Percentiles rank a stretch among this genome's conserved stretches.
phyloP scores from a whole-genome alignment of 2,888 invertebrate genomes.

The Tiliacea aurago region DNA sequence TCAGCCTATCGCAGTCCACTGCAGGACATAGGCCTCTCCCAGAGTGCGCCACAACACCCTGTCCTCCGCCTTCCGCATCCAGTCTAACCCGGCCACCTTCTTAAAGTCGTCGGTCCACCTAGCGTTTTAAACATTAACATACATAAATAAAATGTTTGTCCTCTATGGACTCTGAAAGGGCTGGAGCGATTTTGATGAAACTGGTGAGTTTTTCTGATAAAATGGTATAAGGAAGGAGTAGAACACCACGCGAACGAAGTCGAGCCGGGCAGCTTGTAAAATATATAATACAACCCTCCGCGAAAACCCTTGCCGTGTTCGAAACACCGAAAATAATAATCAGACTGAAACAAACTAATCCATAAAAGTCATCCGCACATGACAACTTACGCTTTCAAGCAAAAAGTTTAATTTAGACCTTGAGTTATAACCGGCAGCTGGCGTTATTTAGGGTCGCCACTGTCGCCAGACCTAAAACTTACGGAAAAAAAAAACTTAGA shows the following conservation, averaged over 20 bases:
- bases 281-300: background rate
- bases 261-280: background rate
- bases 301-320: background rate
- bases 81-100: too few species aligned
- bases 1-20: too few species aligned
- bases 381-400: slow-evolving; percentile 77
- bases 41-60: too few species aligned
- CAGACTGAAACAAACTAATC: slow-evolving; percentile 72
- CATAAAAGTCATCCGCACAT: slow-evolving; percentile 79
- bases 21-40: too few species aligned
- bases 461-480: slow-evolving; percentile 37
- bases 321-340: slow-evolving; percentile 57
- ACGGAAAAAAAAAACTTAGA: slow-evolving; percentile 9
- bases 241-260: too few species aligned
- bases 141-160: too few species aligned
- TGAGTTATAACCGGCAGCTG: slow-evolving; percentile 80
- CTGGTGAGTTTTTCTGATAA: too few species aligned
- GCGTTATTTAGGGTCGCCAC: slow-evolving; percentile 66
- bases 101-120: too few species aligned
- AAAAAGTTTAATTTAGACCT: slow-evolving; percentile 85
- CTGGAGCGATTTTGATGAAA: too few species aligned
- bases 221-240: too few species aligned
- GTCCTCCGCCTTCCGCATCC: too few species aligned
- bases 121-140: background rate
- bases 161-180: too few species aligned